Evolutionary conservation across 2,113 vertebrate genomes (phyloP).

Genomic region (Chrysemys picta): DNA sequence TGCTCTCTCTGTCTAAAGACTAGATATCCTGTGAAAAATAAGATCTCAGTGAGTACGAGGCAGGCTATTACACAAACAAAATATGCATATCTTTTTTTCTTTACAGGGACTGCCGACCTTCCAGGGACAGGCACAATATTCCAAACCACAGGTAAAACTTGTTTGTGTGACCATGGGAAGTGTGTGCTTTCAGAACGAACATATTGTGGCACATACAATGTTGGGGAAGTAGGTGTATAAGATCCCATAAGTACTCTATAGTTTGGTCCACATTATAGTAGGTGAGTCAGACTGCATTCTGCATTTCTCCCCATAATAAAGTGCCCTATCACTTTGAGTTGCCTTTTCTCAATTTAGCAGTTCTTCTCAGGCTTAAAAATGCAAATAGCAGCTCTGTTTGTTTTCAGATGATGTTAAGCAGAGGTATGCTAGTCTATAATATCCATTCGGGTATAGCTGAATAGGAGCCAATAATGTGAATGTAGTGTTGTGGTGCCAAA

Average conservation of each 20-base stretch:
- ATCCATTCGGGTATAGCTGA: background rate
- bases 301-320: conserved; percentile 10
- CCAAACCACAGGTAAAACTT: conserved; percentile 2
- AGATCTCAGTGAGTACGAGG: background rate
- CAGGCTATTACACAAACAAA: background rate
- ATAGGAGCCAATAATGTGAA: background rate
- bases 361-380: conserved; percentile 38
- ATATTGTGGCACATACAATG: background rate
- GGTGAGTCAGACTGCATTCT: background rate
- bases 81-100: background rate
- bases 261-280: background rate
- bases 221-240: background rate
- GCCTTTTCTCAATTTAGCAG: background rate
- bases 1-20: background rate
- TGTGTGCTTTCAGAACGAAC: background rate
- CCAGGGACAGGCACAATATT: background rate
- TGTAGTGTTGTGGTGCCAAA: background rate
- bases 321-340: background rate
- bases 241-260: background rate
- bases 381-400: conserved; percentile 16
- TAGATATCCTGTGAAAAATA: background rate
- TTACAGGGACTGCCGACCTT: background rate
- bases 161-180: background rate
- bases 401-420: conserved; percentile 46
- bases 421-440: background rate